A percentile compares a stretch with the other conserved stretches of the same genome.
These are phyloP conservation scores for Tachyglossus aculeatus DNA, from an alignment of 2,797 vertebrate species.

Conservation along the genomic window DNA sequence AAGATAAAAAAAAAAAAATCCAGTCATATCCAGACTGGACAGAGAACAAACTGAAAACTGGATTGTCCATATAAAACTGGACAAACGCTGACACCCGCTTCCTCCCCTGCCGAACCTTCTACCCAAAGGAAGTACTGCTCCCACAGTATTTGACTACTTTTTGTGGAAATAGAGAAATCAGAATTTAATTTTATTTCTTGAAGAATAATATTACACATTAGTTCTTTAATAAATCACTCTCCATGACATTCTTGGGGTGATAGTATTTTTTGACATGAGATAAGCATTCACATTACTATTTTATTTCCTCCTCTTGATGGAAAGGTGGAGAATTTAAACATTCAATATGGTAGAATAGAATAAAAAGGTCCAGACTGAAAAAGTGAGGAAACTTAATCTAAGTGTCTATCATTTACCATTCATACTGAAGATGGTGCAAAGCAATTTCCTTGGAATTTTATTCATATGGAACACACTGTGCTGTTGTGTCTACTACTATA, in stretches of 20 bases:
- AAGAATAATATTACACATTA: not conserved
- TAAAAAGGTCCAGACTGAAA: not conserved
- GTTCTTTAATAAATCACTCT: not conserved
- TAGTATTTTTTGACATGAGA: not conserved
- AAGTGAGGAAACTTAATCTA: accelerated
- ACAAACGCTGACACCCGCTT: too few species aligned
- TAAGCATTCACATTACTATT: not conserved
- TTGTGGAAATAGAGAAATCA: not conserved
- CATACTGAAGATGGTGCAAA: slow-evolving; percentile 11
- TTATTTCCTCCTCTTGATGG: not conserved
- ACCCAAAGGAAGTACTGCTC: too few species aligned
- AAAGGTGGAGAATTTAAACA: slow-evolving; percentile 2
- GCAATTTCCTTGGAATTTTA: slow-evolving; percentile 28
- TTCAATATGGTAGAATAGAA: not conserved
- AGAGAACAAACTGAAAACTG: too few species aligned
- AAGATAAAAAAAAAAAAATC: too few species aligned
- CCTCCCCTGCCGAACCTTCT: too few species aligned
- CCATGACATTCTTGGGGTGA: accelerated
- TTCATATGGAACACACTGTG: slow-evolving; percentile 15
- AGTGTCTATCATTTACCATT: slow-evolving; percentile 9
- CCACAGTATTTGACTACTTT: not conserved
- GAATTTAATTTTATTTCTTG: not conserved
- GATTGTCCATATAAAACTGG: too few species aligned
- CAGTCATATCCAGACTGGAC: too few species aligned
- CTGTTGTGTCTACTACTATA: slow-evolving; percentile 5